Evolutionary conservation across 2,797 vertebrate genomes (phyloP).

Genomic region (Molossus molossus): DNA sequence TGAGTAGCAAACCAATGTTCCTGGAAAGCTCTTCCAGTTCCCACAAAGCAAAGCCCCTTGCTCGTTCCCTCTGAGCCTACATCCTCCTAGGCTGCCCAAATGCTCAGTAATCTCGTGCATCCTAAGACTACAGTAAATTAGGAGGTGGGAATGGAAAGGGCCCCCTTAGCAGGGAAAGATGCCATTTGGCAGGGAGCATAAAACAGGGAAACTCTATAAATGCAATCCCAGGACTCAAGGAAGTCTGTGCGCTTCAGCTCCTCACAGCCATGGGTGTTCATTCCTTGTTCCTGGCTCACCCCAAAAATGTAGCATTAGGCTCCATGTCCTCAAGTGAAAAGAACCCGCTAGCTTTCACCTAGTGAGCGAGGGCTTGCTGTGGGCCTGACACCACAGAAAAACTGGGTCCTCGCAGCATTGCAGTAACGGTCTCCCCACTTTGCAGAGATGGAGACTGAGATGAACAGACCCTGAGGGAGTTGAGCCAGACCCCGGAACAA

Average conservation of each 20-base stretch:
- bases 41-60: background rate
- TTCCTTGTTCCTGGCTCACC: background rate
- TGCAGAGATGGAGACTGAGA: background rate
- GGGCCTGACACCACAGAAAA: background rate
- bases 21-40: background rate
- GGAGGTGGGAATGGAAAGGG: background rate
- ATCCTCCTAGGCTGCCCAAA: background rate
- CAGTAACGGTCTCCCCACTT: background rate
- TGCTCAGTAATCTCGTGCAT: background rate
- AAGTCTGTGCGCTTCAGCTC: rapidly evolving
- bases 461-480: constrained; percentile 1
- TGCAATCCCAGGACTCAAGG: background rate
- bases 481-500: background rate
- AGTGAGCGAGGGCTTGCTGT: background rate
- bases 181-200: background rate
- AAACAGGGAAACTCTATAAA: background rate
- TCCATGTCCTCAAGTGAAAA: background rate
- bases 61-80: background rate
- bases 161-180: background rate
- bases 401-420: background rate
- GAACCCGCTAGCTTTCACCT: background rate
- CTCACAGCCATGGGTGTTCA: background rate
- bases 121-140: background rate
- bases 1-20: background rate
- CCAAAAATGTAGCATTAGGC: background rate